Conservation (phyloP, 2,797 vertebrate genomes). For the Caiman crocodilus region DNA sequence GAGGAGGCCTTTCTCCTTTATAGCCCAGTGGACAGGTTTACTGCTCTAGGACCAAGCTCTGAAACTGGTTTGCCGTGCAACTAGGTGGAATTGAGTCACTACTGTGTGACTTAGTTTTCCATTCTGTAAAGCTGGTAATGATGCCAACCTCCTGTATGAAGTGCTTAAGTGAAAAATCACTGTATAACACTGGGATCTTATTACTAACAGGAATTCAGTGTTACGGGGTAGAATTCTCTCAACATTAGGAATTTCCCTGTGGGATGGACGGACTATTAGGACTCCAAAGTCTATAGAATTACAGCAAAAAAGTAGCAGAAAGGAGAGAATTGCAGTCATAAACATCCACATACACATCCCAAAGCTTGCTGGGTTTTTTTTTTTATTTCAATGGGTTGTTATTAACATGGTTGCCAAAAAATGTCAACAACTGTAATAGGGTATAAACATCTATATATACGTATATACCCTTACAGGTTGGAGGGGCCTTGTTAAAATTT, state of each 20-base stretch:
- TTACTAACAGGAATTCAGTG: not conserved
- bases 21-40: not conserved
- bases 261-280: not conserved
- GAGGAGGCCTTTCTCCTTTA: too few relatives aligned
- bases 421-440: too few relatives aligned
- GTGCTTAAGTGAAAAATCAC: not conserved
- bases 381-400: not conserved
- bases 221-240: not conserved
- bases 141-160: not conserved
- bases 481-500: not conserved
- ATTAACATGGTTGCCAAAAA: too few relatives aligned
- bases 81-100: not conserved
- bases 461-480: fast-evolving
- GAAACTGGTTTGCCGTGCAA: not conserved
- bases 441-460: not conserved
- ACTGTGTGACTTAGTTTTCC: not conserved
- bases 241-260: not conserved
- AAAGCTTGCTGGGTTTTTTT: not conserved
- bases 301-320: not conserved
- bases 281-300: not conserved
- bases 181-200: not conserved
- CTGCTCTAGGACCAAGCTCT: not conserved
- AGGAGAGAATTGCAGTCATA: not conserved
- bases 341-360: not conserved
- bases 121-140: not conserved